Evolutionary conservation across 2,888 invertebrate species (phyloP), one percentile per base, ranked within the genome.

Genomic region (Apeira syringaria): DNA sequence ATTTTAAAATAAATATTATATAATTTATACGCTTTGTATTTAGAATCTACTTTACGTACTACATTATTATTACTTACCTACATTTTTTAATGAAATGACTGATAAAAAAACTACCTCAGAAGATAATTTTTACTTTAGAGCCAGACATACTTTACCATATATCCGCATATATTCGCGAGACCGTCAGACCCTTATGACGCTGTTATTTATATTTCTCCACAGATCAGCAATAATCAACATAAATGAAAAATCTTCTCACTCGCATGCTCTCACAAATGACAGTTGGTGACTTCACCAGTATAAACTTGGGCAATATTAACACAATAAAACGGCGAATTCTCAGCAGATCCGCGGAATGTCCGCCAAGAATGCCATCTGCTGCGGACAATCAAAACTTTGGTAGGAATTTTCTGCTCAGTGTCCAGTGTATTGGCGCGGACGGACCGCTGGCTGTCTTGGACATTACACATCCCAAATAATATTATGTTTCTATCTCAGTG

Each of bases 361-460:
- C 74, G 63, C 63, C 72, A 81, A 81, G 87, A 86, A 87, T 84
- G 89, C 82, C 88, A 84, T 79, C 86, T 89, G 90, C 81, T 80
- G 74, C 72, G 81, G 84, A 88, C 89, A 90, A 90, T 90, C 90
- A 88, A 90, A 90, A 90, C 89, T 90, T 90, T 80, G 72, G 73
- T 68, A 64, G 85, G 83, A 83, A 88, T 88, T 88, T 89, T 87
- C 87, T 87, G 85, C 78, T 87, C 75, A 81, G 74, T 74, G 81
- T 83, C 83, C 77, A 74, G 67, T 60, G 70, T 74, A 78, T 77
- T 83, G 80, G 73, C 55, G 56, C 56, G 70, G 81, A 81, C 80
- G 76, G 76, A 56, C 55, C 44, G 43, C 53, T 51, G 48, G 40
- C 55, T 71, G 71, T 68, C 70, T 69, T 63, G 62, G 68, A 68